A percentile compares a stretch with the other conserved stretches of the same genome.
Evolutionary conservation across 2,888 invertebrate species (phyloP).

Genomic region (Pristionchus mayeri): DNA sequence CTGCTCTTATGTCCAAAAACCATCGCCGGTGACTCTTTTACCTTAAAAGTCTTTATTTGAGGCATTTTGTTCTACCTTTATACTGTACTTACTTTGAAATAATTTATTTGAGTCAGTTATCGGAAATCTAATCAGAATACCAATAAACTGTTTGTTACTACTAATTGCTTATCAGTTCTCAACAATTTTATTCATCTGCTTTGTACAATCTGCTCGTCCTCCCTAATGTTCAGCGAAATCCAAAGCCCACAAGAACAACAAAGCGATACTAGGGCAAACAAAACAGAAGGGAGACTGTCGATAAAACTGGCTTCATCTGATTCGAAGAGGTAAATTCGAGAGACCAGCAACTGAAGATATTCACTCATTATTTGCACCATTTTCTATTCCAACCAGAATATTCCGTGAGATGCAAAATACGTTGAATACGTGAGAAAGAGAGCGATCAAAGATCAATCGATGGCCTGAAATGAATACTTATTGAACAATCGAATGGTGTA

Average conservation of each 20-base stretch:
- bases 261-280: neutral
- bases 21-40: slow-evolving; percentile 39
- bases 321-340: neutral
- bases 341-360: neutral
- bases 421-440: neutral
- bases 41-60: neutral
- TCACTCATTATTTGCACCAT: neutral
- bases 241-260: neutral
- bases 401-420: neutral
- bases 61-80: neutral
- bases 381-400: neutral
- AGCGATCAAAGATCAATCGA: neutral
- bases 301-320: neutral
- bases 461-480: neutral
- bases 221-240: neutral
- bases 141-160: slow-evolving; percentile 29
- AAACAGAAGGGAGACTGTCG: slow-evolving; percentile 3
- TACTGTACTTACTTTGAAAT: slow-evolving; percentile 6
- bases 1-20: slow-evolving; percentile 8
- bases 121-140: slow-evolving; percentile 13
- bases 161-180: no score
- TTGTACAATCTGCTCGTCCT: neutral
- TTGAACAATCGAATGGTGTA: neutral
- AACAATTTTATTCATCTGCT: no score
- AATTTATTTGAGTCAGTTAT: slow-evolving; percentile 18